phyloP scores from a whole-genome alignment of 2,888 invertebrate species.

The Epistrophe grossulariae region DNA sequence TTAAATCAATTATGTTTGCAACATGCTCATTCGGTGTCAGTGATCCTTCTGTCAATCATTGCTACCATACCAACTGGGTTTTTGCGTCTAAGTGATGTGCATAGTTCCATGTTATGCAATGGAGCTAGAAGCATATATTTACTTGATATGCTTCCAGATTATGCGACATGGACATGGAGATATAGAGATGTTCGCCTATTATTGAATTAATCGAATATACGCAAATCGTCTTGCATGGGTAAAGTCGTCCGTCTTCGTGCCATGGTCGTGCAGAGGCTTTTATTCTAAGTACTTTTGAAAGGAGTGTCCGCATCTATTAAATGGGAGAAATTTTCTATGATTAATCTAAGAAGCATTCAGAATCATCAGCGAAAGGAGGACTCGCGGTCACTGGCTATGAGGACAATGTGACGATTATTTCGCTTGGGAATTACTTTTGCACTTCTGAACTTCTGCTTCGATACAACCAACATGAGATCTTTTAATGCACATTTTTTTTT shows the following conservation, averaged over 20 bases:
- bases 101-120: constrained; percentile 45
- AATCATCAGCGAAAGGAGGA: neutral
- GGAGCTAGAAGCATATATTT: neutral
- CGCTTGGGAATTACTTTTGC: constrained; percentile 34
- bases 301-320: constrained; percentile 39
- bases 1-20: constrained; percentile 73
- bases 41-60: constrained; percentile 72
- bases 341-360: constrained; percentile 30
- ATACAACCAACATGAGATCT: neutral
- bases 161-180: constrained; percentile 17
- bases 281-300: neutral
- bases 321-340: constrained; percentile 25
- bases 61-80: constrained; percentile 32
- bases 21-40: constrained; percentile 65
- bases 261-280: constrained; percentile 6
- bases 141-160: constrained; percentile 33
- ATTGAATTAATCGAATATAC: constrained; percentile 43
- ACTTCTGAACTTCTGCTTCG: constrained; percentile 41
- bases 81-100: constrained; percentile 15
- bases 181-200: constrained; percentile 31
- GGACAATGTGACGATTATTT: constrained; percentile 40
- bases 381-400: neutral
- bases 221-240: constrained; percentile 45
- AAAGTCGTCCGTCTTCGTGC: neutral
- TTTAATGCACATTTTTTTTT: neutral